A percentile compares a stretch with the other conserved stretches of the same genome.
Evolutionary conservation across 2,113 vertebrate genomes (phyloP).

Genomic region (Strix uralensis): DNA sequence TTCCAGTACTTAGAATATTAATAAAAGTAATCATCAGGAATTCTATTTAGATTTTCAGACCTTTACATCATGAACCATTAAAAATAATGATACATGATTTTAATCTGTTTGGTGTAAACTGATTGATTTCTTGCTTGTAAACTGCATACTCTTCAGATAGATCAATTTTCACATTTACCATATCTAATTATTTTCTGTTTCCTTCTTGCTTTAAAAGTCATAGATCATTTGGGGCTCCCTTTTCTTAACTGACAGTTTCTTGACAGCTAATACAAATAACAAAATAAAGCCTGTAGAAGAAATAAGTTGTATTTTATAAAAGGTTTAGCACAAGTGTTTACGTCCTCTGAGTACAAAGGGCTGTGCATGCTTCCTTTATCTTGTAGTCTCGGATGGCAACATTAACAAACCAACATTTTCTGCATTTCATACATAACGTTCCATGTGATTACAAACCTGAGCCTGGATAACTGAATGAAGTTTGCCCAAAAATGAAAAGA

Average conservation of each 20-base stretch:
- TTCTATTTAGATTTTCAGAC: slow-evolving; percentile 66
- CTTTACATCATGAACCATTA: slow-evolving; percentile 64
- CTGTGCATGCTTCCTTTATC: slow-evolving; percentile 30
- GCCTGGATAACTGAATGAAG: not conserved
- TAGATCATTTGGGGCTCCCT: slow-evolving; percentile 18
- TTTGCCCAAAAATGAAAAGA: slow-evolving; percentile 24
- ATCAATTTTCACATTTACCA: slow-evolving; percentile 72
- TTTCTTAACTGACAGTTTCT: slow-evolving; percentile 21
- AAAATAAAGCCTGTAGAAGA: slow-evolving; percentile 34
- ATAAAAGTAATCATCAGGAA: slow-evolving; percentile 58
- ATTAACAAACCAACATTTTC: slow-evolving; percentile 49
- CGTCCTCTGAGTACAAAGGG: slow-evolving; percentile 22
- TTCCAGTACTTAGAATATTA: slow-evolving; percentile 58
- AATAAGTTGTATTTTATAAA: slow-evolving; percentile 46
- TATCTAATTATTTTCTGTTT: slow-evolving; percentile 71
- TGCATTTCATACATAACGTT: slow-evolving; percentile 49
- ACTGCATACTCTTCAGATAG: slow-evolving; percentile 62
- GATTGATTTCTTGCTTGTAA: slow-evolving; percentile 72
- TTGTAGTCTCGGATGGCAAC: not conserved
- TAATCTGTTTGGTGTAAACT: slow-evolving; percentile 70
- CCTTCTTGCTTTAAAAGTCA: slow-evolving; percentile 44
- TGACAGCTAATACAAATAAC: slow-evolving; percentile 57
- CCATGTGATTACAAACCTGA: slow-evolving; percentile 31
- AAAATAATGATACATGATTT: slow-evolving; percentile 72
- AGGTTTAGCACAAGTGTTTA: slow-evolving; percentile 26